Evolutionary conservation across 2,113 vertebrate genomes (phyloP).

Genomic region (Cisticola juncidis): DNA sequence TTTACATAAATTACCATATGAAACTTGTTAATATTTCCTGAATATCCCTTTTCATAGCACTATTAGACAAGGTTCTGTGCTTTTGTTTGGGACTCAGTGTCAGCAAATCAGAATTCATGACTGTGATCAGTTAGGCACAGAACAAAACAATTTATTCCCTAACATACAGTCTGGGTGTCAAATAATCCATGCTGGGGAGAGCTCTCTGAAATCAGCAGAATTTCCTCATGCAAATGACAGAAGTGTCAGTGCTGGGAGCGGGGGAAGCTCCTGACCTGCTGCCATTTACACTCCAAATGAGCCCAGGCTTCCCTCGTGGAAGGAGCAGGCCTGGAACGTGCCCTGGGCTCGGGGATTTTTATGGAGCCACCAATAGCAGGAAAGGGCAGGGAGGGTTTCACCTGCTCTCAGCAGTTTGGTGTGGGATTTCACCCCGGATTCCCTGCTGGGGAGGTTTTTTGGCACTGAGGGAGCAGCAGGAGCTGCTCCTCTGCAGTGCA

Average conservation of each 20-base stretch:
- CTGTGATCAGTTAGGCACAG: conserved; percentile 33
- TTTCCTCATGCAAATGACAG: conserved; percentile 71
- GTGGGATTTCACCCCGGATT: not conserved
- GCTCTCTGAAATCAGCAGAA: conserved; percentile 67
- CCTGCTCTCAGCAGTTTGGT: not conserved
- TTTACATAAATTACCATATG: conserved; percentile 82
- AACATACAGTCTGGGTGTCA: conserved; percentile 55
- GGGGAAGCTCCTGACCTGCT: conserved; percentile 65
- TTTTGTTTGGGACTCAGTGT: conserved; percentile 74
- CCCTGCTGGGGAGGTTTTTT: not conserved
- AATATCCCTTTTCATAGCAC: conserved; percentile 61
- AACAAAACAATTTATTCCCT: conserved; percentile 69
- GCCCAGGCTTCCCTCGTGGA: not conserved
- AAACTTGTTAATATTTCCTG: conserved; percentile 74
- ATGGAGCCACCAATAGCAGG: not conserved
- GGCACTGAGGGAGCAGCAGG: not conserved
- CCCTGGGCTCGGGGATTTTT: not conserved
- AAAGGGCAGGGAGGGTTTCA: not conserved
- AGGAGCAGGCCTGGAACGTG: not conserved
- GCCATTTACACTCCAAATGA: conserved; percentile 48
- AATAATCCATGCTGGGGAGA: conserved; percentile 45
- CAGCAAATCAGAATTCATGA: conserved; percentile 64
- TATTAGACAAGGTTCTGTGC: conserved; percentile 72
- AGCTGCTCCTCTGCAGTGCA: rapidly evolving
- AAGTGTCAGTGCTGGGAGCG: conserved; percentile 59